Conservation (phyloP, 92 coral and sea anemone genomes). For the Parazoanthus swiftii region DNA sequence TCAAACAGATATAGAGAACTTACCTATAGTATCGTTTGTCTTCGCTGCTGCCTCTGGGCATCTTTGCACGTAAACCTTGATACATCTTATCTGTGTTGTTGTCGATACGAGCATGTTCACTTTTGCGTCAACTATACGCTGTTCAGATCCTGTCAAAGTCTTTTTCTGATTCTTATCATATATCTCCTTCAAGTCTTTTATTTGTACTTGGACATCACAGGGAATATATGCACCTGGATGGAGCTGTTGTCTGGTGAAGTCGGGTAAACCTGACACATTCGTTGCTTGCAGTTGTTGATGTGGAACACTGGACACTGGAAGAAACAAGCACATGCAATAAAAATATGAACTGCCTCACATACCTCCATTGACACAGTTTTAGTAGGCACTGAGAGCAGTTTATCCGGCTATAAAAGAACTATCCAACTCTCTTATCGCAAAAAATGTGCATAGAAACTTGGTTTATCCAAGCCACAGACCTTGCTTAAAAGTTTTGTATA, state of each 20-base stretch:
- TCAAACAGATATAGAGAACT: background rate
- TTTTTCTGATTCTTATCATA: constrained; percentile 79
- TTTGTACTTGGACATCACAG: constrained; percentile 43
- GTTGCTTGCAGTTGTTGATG: background rate
- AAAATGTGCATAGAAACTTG: too few species aligned
- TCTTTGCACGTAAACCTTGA: constrained; percentile 80
- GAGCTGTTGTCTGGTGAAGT: background rate
- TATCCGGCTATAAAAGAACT: background rate
- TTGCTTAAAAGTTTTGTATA: too few species aligned
- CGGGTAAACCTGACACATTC: background rate
- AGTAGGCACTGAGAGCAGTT: background rate
- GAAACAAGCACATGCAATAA: background rate
- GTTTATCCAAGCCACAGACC: too few species aligned
- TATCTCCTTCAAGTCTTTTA: constrained; percentile 67
- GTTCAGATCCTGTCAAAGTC: constrained; percentile 60
- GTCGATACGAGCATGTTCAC: constrained; percentile 63
- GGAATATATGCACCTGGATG: background rate
- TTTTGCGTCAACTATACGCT: constrained; percentile 58
- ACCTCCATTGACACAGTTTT: background rate
- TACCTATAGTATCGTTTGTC: constrained; percentile 63
- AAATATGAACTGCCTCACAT: background rate
- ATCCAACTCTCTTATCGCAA: too few species aligned
- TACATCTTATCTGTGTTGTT: constrained; percentile 52
- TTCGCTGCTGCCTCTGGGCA: constrained; percentile 74
- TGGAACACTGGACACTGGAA: background rate